Evolutionary conservation across 2,113 vertebrate genomes (phyloP).

Genomic region (Blennius ocellaris): DNA sequence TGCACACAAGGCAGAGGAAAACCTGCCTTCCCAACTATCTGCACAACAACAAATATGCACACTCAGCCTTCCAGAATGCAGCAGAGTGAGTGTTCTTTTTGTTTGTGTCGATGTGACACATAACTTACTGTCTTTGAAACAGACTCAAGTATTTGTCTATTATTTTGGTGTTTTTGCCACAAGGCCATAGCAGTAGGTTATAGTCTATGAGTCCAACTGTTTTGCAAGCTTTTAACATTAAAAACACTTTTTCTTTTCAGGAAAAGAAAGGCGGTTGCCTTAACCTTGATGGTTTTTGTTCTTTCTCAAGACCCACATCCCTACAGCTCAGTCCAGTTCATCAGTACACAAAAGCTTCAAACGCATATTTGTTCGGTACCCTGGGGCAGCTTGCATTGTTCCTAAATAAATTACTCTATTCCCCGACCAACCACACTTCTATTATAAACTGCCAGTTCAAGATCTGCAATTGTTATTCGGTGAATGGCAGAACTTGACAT

Average conservation of each 20-base stretch:
- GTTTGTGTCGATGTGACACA: constrained; percentile 8
- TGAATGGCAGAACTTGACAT: constrained; percentile 54
- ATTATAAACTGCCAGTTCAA: constrained; percentile 47
- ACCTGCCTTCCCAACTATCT: constrained; percentile 43
- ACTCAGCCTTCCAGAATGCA: constrained; percentile 63
- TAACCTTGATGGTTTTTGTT: constrained; percentile 35
- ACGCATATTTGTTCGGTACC: constrained; percentile 56
- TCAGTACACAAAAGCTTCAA: constrained; percentile 57
- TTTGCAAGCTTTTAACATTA: constrained; percentile 21
- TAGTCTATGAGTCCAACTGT: neutral
- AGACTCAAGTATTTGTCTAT: neutral
- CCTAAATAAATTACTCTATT: constrained; percentile 56
- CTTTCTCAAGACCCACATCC: constrained; percentile 35
- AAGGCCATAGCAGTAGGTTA: constrained; percentile 24
- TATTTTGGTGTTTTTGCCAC: constrained; percentile 19
- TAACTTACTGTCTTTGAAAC: neutral
- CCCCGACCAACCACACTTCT: constrained; percentile 44
- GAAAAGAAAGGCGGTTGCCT: constrained; percentile 18
- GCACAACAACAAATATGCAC: constrained; percentile 61
- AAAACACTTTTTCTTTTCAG: constrained; percentile 32
- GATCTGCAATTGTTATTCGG: constrained; percentile 56
- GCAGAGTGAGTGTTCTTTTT: constrained; percentile 3
- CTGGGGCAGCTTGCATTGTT: constrained; percentile 28
- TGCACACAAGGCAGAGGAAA: constrained; percentile 19
- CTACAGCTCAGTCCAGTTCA: constrained; percentile 21